Conservation (phyloP, 2,113 vertebrate species). For the Coturnix japonica region DNA sequence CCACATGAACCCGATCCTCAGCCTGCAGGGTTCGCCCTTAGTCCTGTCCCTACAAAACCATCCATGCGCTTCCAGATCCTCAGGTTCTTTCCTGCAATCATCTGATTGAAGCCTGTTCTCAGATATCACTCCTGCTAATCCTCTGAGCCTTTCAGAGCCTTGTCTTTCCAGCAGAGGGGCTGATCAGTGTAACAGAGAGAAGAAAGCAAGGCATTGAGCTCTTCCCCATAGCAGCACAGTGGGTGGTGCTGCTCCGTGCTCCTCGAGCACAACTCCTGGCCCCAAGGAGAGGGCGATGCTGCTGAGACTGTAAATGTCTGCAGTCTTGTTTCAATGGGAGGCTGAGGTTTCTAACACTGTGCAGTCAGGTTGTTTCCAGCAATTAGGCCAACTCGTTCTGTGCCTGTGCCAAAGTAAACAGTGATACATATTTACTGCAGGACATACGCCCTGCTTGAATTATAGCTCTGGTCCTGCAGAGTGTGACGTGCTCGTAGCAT, state of each 20-base stretch:
- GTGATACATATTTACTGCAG: background rate
- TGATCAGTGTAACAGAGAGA: background rate
- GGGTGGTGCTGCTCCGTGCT: background rate
- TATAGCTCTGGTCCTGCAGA: background rate
- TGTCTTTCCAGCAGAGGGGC: background rate
- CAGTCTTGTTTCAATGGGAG: background rate
- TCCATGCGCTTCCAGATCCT: background rate
- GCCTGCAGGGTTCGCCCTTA: rapidly evolving
- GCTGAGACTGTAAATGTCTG: background rate
- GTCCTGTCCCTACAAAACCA: background rate
- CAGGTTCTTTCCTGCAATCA: background rate
- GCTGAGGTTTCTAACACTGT: background rate
- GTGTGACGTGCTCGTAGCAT: background rate
- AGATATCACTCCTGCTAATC: background rate
- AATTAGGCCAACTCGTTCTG: background rate
- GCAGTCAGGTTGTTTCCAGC: background rate
- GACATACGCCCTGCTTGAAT: background rate
- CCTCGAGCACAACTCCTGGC: background rate
- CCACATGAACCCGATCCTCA: background rate
- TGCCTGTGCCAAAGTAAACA: background rate
- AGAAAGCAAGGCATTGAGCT: background rate
- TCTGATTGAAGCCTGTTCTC: background rate
- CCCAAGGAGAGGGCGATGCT: background rate
- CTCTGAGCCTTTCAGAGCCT: background rate
- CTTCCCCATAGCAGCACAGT: rapidly evolving